Conservation (phyloP, 1,140 invertebrate species). For the Triops longicaudatus region DNA sequence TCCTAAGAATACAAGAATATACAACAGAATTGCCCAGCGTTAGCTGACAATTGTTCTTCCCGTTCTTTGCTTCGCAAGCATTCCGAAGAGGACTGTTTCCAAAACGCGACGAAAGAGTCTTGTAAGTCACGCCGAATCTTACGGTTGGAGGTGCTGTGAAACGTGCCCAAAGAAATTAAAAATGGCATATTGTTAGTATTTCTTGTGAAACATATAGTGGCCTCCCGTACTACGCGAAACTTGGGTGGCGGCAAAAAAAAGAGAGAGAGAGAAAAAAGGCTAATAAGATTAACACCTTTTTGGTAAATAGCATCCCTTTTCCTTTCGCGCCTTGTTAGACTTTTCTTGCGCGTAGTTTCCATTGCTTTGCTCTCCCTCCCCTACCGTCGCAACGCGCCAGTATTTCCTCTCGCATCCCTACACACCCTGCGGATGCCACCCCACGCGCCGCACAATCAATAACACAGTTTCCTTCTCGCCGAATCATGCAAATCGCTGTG, state of each 20-base stretch:
- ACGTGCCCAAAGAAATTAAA: no score
- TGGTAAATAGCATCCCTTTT: not conserved
- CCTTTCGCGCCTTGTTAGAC: not conserved
- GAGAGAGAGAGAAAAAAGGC: not conserved
- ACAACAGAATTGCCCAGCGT: no score
- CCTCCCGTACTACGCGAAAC: no score
- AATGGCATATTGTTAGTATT: no score
- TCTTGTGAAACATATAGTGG: no score
- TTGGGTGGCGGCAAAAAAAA: not conserved
- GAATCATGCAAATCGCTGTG: constrained; percentile 1
- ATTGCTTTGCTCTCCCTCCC: not conserved
- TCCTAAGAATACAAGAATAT: no score
- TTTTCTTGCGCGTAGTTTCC: not conserved
- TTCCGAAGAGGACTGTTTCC: no score
- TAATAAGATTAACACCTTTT: not conserved
- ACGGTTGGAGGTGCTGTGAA: no score
- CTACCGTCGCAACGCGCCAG: not conserved
- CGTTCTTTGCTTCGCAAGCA: no score
- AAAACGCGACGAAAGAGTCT: no score
- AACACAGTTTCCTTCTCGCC: not conserved
- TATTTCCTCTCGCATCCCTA: constrained; percentile 14
- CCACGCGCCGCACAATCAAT: not conserved
- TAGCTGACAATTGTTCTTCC: no score
- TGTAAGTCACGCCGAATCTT: no score
- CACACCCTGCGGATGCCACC: not conserved